Conservation (phyloP, 1,140 invertebrate species). For the Pseudomyrmex cubaensis region DNA sequence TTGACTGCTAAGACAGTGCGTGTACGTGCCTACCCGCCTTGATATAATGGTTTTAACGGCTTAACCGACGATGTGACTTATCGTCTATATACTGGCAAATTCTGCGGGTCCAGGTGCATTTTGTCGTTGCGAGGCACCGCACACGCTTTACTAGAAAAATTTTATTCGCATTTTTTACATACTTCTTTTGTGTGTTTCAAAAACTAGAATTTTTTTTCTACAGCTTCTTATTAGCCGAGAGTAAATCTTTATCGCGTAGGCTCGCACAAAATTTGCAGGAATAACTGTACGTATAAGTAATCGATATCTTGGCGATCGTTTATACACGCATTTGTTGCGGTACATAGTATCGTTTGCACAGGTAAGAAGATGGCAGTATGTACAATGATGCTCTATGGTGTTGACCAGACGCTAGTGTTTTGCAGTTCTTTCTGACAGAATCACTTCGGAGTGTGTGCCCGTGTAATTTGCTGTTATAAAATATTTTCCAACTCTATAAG, state of each 20-base stretch:
- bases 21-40: too few relatives aligned
- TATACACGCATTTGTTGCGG: conserved; percentile 33
- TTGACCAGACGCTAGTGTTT: conserved; percentile 28
- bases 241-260: neutral
- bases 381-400: conserved; percentile 52
- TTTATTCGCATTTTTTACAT: neutral
- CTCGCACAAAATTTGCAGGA: conserved; percentile 11
- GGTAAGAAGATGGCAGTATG: conserved; percentile 67
- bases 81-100: conserved; percentile 3
- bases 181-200: neutral
- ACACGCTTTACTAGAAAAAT: neutral
- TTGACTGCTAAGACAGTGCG: too few relatives aligned
- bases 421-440: conserved; percentile 14
- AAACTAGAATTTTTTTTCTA: too few relatives aligned
- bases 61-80: neutral
- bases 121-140: conserved; percentile 7
- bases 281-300: conserved; percentile 20
- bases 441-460: too few relatives aligned
- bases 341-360: conserved; percentile 63
- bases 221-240: too few relatives aligned
- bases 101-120: conserved; percentile 74
- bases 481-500: neutral
- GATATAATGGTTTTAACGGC: too few relatives aligned
- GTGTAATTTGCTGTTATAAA: neutral
- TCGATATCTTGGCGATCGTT: conserved; percentile 50